Evolutionary conservation across 2,113 vertebrate species (phyloP).

Genomic region (Oreochromis niloticus): DNA sequence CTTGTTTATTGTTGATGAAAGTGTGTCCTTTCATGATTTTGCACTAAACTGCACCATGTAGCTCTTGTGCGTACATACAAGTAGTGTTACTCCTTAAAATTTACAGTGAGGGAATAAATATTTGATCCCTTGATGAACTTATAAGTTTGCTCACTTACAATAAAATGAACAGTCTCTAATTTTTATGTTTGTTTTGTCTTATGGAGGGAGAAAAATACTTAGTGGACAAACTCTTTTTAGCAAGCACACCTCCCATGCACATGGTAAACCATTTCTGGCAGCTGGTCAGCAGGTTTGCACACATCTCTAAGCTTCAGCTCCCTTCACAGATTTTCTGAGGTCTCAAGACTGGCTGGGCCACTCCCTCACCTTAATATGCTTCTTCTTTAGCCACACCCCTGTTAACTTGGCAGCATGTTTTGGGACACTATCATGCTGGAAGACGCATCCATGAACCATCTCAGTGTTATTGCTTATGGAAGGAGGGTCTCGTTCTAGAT

Average conservation of each 20-base stretch:
- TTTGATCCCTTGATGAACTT: neutral
- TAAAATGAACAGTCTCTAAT: neutral
- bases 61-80: neutral
- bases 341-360: neutral
- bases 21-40: neutral
- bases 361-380: neutral
- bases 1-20: neutral
- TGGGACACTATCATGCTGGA: neutral
- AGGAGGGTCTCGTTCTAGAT: neutral
- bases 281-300: neutral
- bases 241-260: neutral
- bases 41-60: neutral
- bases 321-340: neutral
- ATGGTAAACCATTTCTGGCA: neutral
- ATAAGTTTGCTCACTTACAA: neutral
- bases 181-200: neutral
- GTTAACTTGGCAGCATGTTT: neutral
- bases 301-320: neutral
- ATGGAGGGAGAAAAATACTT: neutral
- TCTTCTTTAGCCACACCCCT: fast-evolving
- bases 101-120: neutral
- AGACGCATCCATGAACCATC: neutral
- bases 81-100: neutral
- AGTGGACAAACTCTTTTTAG: neutral
- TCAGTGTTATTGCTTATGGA: neutral